These are phyloP conservation scores for Sceloporus tristichus DNA, from an alignment of 2,113 vertebrate genomes.

Conservation along the genomic window DNA sequence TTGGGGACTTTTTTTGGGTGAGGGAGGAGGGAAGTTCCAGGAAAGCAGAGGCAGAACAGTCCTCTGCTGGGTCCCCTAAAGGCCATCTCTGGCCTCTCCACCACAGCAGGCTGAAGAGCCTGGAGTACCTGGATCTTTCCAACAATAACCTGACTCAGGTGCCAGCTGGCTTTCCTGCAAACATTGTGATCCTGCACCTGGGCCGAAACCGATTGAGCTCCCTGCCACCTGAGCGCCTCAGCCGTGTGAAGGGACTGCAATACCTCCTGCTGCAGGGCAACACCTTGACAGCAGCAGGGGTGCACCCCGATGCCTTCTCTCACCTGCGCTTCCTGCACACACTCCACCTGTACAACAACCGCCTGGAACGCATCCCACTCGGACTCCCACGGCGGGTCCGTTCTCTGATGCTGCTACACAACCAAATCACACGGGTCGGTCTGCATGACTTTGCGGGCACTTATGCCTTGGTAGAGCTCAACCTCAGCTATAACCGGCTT, in stretches of 20 bases:
- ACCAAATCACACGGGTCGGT: conserved; percentile 46
- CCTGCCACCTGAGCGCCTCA: conserved; percentile 53
- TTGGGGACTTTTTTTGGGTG: background rate
- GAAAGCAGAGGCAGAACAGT: background rate
- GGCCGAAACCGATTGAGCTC: conserved; percentile 66
- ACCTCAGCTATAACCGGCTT: conserved; percentile 73
- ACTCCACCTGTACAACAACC: conserved; percentile 69
- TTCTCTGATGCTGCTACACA: conserved; percentile 72
- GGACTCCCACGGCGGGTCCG: conserved; percentile 63
- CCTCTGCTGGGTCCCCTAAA: background rate
- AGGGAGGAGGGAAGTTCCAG: background rate
- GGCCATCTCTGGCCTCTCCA: conserved; percentile 20
- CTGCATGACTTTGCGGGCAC: conserved; percentile 48
- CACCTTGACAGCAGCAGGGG: conserved; percentile 34
- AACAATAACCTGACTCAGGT: conserved; percentile 66
- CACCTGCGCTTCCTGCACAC: conserved; percentile 69
- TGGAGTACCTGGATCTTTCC: conserved; percentile 76
- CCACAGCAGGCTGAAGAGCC: conserved; percentile 67
- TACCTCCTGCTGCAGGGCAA: conserved; percentile 75
- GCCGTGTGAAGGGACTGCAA: conserved; percentile 42
- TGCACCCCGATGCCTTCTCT: conserved; percentile 51
- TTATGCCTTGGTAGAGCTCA: conserved; percentile 63
- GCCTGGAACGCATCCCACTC: conserved; percentile 56
- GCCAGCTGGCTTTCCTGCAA: conserved; percentile 60
- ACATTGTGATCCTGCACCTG: conserved; percentile 66